phyloP scores from a whole-genome alignment of 1,140 invertebrate species.

The Zaprionus tsacasi region DNA sequence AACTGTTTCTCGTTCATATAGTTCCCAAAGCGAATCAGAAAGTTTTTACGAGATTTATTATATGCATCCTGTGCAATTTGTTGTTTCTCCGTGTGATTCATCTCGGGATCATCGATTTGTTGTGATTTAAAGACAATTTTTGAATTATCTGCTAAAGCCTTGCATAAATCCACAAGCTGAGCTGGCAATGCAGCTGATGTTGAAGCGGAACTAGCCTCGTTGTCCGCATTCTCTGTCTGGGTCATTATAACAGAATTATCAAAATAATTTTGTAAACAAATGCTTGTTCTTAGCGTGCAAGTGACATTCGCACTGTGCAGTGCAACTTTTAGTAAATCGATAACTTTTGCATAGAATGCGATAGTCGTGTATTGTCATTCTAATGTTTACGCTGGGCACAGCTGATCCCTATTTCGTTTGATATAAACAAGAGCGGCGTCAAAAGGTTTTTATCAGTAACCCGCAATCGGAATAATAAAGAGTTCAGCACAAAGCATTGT shows the following conservation, averaged over 20 bases:
- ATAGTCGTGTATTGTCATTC: conserved; percentile 12
- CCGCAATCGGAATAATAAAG: conserved; percentile 25
- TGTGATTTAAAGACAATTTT: conserved; percentile 90
- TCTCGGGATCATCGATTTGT: conserved; percentile 90
- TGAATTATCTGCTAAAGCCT: conserved; percentile 67
- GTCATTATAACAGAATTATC: conserved; percentile 53
- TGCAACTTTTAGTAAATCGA: background rate
- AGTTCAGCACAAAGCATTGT: conserved; percentile 19
- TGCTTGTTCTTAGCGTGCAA: conserved; percentile 52
- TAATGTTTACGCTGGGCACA: background rate
- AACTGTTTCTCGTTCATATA: conserved; percentile 89
- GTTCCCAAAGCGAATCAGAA: conserved; percentile 91
- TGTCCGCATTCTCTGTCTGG: conserved; percentile 35
- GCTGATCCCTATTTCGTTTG: conserved; percentile 28
- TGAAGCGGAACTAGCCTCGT: conserved; percentile 7
- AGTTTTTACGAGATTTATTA: conserved; percentile 87
- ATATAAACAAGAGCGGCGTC: conserved; percentile 39
- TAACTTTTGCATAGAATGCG: background rate
- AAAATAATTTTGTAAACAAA: conserved; percentile 64
- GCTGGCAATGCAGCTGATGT: conserved; percentile 9
- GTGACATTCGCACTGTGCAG: background rate
- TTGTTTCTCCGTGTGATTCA: conserved; percentile 88
- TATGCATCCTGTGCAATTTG: conserved; percentile 89
- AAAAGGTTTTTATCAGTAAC: conserved; percentile 17
- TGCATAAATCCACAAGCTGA: conserved; percentile 65